Conservation (phyloP, 2,888 invertebrate species). For the Sarcophaga variegata region DNA sequence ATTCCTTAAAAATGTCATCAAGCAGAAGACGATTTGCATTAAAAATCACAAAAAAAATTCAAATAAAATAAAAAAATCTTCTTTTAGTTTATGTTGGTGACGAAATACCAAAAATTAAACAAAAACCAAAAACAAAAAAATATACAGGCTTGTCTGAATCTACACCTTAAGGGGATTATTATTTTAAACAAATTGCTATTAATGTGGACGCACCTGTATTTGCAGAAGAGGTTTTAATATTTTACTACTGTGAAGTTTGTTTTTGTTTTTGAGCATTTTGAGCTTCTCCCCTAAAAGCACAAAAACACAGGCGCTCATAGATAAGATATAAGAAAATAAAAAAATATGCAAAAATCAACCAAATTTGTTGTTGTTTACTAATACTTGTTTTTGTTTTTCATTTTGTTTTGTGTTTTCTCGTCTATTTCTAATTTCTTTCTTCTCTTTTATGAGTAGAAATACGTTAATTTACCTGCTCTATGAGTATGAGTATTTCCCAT, state of each 20-base stretch:
- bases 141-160: neutral
- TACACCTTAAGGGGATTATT: neutral
- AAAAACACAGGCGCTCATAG: slow-evolving; percentile 24
- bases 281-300: slow-evolving; percentile 7
- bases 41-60: neutral
- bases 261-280: neutral
- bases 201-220: slow-evolving; percentile 44
- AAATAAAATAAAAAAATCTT: no score
- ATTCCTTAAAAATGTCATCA: slow-evolving; percentile 7
- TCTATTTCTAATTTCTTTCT: slow-evolving; percentile 50
- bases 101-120: no score
- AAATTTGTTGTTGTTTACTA: slow-evolving; percentile 42
- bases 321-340: slow-evolving; percentile 12
- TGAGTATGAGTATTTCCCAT: slow-evolving; percentile 10
- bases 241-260: slow-evolving; percentile 9
- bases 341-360: slow-evolving; percentile 14
- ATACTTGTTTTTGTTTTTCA: slow-evolving; percentile 51
- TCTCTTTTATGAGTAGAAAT: slow-evolving; percentile 18
- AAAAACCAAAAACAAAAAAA: no score
- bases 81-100: no score
- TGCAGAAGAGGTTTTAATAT: neutral
- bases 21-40: neutral
- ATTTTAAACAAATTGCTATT: slow-evolving; percentile 32
- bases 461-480: slow-evolving; percentile 43
- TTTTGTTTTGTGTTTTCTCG: no score